Evolutionary conservation across 2,797 vertebrate genomes (phyloP).

Genomic region (Potorous gilbertii): DNA sequence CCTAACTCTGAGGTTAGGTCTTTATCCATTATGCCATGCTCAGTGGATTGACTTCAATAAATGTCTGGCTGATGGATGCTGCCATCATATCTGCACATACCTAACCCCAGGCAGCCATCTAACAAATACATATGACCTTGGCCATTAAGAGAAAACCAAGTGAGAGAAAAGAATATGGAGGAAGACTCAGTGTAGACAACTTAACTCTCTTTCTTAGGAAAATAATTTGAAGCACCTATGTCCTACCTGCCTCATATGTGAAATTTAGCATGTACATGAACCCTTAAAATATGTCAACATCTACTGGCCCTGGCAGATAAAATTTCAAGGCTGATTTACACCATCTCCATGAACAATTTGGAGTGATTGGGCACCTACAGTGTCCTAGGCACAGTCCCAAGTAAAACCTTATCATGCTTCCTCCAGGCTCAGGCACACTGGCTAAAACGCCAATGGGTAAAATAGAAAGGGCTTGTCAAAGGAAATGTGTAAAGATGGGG

Average conservation of each 20-base stretch:
- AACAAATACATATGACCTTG: background rate
- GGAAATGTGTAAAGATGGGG: constrained; percentile 28
- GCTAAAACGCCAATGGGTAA: background rate
- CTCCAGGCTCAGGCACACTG: constrained; percentile 35
- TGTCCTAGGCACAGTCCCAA: background rate
- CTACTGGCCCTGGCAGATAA: constrained; percentile 22
- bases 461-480: background rate
- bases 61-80: background rate
- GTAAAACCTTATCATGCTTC: constrained; percentile 4
- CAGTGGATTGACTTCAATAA: background rate
- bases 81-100: background rate
- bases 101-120: background rate
- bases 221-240: background rate
- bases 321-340: constrained; percentile 39
- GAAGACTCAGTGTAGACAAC: background rate
- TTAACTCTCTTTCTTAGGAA: background rate
- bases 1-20: background rate
- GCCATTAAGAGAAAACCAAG: background rate
- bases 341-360: background rate
- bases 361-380: background rate
- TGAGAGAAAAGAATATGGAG: background rate
- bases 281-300: background rate
- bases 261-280: background rate
- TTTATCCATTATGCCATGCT: background rate
- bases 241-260: background rate